Conservation (phyloP, 2,888 invertebrate genomes). For the Pandemis cinnamomeana region DNA sequence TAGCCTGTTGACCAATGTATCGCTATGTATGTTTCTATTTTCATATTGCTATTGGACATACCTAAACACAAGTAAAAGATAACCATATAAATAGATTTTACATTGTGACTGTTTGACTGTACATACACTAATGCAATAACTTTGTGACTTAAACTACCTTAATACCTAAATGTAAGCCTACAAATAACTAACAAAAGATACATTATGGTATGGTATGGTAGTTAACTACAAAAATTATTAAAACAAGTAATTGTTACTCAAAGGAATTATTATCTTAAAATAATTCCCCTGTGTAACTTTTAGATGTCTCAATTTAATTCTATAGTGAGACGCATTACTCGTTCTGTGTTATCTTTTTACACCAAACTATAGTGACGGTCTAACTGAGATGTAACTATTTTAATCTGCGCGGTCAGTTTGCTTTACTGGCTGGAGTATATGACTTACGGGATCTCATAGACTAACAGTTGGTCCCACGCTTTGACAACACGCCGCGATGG, state of each 20-base stretch:
- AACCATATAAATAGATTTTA: neutral
- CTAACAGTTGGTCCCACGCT: too few species aligned
- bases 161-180: neutral
- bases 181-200: neutral
- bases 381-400: neutral
- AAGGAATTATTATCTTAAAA: neutral
- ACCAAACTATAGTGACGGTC: neutral
- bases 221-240: neutral
- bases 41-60: neutral
- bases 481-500: too few species aligned
- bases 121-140: constrained; percentile 14
- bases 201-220: too few species aligned
- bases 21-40: constrained; percentile 18
- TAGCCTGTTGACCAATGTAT: constrained; percentile 27
- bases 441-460: neutral
- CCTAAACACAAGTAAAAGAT: neutral
- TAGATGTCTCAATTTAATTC: neutral
- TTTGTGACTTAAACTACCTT: constrained; percentile 14
- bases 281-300: neutral
- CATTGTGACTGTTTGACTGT: neutral
- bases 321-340: neutral
- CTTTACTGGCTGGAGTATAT: neutral
- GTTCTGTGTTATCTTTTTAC: neutral
- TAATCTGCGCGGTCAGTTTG: neutral
- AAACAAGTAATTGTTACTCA: neutral